phyloP scores from a whole-genome alignment of 2,888 invertebrate genomes.

The Drosophila ezoana region DNA sequence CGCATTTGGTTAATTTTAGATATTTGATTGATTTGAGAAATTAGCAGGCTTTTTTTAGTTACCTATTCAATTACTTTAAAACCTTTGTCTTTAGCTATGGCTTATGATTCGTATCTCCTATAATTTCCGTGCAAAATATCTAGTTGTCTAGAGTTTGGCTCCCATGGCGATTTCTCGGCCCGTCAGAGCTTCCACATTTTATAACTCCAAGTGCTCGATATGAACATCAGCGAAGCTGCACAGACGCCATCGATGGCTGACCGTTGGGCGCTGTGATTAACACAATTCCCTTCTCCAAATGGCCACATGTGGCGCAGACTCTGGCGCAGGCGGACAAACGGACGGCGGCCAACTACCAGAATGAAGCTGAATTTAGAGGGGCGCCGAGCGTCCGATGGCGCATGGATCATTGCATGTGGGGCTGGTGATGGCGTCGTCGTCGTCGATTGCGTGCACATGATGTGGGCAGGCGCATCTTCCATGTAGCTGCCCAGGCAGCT shows the following conservation, averaged over 20 bases:
- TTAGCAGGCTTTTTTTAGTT: too few relatives aligned
- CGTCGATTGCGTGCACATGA: constrained; percentile 69
- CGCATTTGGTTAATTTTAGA: too few relatives aligned
- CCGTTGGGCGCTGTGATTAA: constrained; percentile 55
- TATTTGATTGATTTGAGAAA: too few relatives aligned
- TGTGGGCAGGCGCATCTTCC: constrained; percentile 54
- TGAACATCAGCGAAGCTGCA: constrained; percentile 23
- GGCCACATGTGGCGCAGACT: constrained; percentile 66
- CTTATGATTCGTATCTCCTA: not conserved
- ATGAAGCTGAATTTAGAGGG: not conserved
- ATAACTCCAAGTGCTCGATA: constrained; percentile 19
- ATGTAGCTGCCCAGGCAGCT: constrained; percentile 14
- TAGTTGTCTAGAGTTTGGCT: constrained; percentile 11
- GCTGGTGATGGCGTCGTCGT: constrained; percentile 45
- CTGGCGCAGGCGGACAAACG: constrained; percentile 5
- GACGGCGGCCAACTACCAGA: not conserved
- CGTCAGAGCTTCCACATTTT: constrained; percentile 52
- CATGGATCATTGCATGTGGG: constrained; percentile 57
- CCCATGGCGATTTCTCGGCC: constrained; percentile 49
- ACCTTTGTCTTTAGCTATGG: too few relatives aligned
- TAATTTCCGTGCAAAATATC: constrained; percentile 17
- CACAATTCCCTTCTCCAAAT: constrained; percentile 43
- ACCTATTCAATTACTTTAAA: too few relatives aligned
- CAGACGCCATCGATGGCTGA: constrained; percentile 37
- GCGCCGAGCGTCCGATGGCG: not conserved